Percentiles rank a stretch among this genome's conserved stretches.
These are phyloP conservation scores for Paradisaea rubra DNA, from an alignment of 2,113 vertebrate genomes.

Conservation along the genomic window DNA sequence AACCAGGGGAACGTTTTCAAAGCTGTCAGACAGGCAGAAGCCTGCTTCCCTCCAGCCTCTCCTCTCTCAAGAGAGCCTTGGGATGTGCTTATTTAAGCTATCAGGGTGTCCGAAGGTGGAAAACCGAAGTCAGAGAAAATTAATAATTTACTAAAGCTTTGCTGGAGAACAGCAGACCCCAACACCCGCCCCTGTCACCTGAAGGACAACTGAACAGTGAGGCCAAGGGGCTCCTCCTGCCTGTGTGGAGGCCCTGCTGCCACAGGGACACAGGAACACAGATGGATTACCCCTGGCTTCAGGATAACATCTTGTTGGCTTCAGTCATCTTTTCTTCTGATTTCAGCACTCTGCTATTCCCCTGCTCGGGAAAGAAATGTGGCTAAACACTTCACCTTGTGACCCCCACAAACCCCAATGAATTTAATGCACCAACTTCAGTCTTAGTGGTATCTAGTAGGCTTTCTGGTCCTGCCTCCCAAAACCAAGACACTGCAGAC, in stretches of 20 bases:
- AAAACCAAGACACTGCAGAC: neutral
- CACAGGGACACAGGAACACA: too few species aligned
- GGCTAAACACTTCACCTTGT: neutral
- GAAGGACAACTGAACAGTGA: neutral
- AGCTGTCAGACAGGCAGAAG: neutral
- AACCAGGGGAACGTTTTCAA: neutral
- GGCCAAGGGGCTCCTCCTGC: neutral
- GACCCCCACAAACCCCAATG: rapidly evolving
- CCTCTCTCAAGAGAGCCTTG: neutral
- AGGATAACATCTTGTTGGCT: neutral
- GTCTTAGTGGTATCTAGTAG: neutral
- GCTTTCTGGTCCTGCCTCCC: neutral
- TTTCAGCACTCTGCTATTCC: neutral
- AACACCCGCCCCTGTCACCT: neutral
- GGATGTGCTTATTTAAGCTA: constrained; percentile 42
- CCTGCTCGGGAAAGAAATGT: neutral
- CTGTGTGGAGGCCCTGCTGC: neutral
- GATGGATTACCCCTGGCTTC: neutral
- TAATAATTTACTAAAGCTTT: constrained; percentile 35
- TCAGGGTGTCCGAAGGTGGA: constrained; percentile 29
- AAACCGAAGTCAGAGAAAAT: constrained; percentile 45
- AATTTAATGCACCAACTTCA: neutral
- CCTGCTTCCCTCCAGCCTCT: constrained; percentile 35
- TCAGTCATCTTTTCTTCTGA: neutral
- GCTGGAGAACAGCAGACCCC: neutral